Base-by-base conservation (phyloP, 2,888 invertebrate species). In the Dolichomitus sp. region DNA sequence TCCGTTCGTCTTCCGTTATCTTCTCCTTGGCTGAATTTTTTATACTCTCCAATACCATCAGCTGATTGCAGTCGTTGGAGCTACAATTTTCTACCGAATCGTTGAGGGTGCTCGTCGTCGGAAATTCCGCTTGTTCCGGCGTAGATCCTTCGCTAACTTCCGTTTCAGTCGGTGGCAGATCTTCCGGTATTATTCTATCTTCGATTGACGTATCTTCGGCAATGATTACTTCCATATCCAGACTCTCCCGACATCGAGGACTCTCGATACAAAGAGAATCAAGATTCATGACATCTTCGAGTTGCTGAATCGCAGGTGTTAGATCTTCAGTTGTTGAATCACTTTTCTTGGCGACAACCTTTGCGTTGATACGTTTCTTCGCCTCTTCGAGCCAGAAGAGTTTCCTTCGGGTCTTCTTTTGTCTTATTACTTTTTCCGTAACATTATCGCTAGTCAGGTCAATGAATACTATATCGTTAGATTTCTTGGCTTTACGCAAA, bases 371-470 rank as follows among this genome's bases (percentile, higher is more conserved):
- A 7, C 75, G 78, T 33, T 88, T 90, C 40, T 88, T 90, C 0
- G 86, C 87, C 50, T 89, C 87, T 48, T 89, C 87, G 7, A 92
- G 81, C 93, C 93, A 93, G 2, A 80, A 78, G 4, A 90, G 74
- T 81, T 88, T 89, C 59, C 84, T 88, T 1, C 83, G 68, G 0
- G 68, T 86, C 23, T 87, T 89, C 27, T 87, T 86, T 4, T 87
- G 88, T 30, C 88, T 91, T 76, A 91, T 87, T 42, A 90, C 85
- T 76, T 86, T 88, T 80, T 92, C 90, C 63, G 84, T 84, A 30
- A 86, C 87, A 57, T 85, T 85, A 30, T 93, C 93, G 19, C 85
- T 89, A 19, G 93, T 93, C 54, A 93, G 81, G 86, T 93, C 93
- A n/a, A 93, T 92, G 45, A 91, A 78, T 70, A 92, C 84, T 81